Evolutionary conservation across 2,113 vertebrate genomes (phyloP).

Genomic region (Psophia crepitans): DNA sequence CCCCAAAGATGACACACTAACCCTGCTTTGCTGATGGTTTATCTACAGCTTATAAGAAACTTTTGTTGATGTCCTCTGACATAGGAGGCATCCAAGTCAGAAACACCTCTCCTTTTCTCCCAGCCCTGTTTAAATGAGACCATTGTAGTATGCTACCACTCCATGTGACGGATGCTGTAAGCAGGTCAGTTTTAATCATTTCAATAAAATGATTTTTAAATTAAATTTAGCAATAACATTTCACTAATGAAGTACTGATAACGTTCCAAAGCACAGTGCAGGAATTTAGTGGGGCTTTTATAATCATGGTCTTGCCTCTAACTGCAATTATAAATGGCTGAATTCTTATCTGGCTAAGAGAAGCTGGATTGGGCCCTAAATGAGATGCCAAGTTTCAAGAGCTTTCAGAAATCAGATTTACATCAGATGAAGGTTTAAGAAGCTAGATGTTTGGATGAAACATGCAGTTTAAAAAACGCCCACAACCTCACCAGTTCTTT

Average conservation of each 20-base stretch:
- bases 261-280: not conserved
- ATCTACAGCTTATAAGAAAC: not conserved
- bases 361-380: not conserved
- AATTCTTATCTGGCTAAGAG: not conserved
- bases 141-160: not conserved
- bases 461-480: not conserved
- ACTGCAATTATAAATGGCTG: not conserved
- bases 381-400: not conserved
- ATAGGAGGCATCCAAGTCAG: not conserved
- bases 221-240: not conserved
- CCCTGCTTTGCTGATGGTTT: not conserved
- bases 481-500: not conserved
- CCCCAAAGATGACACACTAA: not conserved
- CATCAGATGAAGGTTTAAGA: not conserved
- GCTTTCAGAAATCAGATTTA: constrained; percentile 23
- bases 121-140: not conserved
- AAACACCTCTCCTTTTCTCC: not conserved
- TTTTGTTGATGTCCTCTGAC: not conserved
- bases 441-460: not conserved
- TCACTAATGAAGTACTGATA: not conserved
- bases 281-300: not conserved
- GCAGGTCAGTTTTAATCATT: not conserved
- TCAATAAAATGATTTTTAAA: not conserved
- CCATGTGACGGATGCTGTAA: not conserved
- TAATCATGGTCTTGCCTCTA: not conserved